Percentiles rank a stretch among this genome's conserved stretches.
These are phyloP conservation scores for Acanthiza pusilla DNA, from an alignment of 2,797 vertebrate genomes.

Conservation along the genomic window DNA sequence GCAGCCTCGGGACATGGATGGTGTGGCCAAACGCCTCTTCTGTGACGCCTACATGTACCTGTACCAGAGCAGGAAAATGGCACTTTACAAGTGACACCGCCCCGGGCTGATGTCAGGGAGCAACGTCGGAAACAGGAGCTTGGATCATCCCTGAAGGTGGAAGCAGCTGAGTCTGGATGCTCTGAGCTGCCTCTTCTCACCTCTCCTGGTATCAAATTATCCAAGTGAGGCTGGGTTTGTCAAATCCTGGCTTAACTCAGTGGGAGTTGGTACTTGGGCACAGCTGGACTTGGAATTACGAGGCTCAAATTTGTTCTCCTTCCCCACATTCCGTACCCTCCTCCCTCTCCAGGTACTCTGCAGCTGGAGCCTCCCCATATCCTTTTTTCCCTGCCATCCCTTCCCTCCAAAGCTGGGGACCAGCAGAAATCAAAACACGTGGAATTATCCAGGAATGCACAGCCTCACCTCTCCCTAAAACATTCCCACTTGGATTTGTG, in stretches of 20 bases:
- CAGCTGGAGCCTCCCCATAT: neutral
- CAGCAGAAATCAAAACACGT: neutral
- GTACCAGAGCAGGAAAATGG: conserved; percentile 85
- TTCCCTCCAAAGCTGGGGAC: neutral
- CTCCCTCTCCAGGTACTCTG: neutral
- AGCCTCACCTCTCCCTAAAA: accelerated
- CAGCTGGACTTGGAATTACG: neutral
- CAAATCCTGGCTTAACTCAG: neutral
- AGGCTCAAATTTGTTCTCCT: neutral
- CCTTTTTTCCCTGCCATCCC: neutral
- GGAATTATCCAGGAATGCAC: neutral
- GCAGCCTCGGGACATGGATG: conserved; percentile 85
- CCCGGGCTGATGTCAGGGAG: accelerated
- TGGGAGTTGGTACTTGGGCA: neutral
- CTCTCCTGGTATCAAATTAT: neutral
- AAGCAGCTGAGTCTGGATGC: neutral
- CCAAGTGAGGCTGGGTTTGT: neutral
- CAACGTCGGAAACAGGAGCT: accelerated
- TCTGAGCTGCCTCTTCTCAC: neutral
- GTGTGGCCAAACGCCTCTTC: conserved; percentile 88
- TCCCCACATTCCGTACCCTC: neutral
- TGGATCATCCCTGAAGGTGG: neutral
- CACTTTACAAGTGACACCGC: conserved; percentile 78
- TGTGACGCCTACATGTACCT: conserved; percentile 93
- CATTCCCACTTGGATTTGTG: accelerated